phyloP scores from a whole-genome alignment of 2,888 invertebrate species.

The Napeogenes inachia region DNA sequence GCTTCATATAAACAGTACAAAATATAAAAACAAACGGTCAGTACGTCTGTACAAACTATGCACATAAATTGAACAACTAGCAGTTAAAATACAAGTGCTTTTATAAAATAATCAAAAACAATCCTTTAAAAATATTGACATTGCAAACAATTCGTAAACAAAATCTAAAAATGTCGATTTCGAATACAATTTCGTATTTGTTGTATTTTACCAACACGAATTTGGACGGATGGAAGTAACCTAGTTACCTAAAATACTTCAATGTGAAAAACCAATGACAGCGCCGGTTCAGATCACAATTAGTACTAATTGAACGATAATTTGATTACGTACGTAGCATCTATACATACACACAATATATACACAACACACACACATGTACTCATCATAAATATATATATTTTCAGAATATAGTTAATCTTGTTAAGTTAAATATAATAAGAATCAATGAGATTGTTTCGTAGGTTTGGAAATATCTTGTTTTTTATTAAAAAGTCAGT shows the following conservation, averaged over 20 bases:
- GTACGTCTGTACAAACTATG: background rate
- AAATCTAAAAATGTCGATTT: conserved; percentile 15
- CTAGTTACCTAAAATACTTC: conserved; percentile 26
- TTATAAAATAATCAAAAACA: conserved; percentile 1
- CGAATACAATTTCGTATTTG: conserved; percentile 21
- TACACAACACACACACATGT: too few species aligned
- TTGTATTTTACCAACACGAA: conserved; percentile 22
- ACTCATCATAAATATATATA: too few species aligned
- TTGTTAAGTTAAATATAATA: too few species aligned
- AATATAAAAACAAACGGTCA: background rate
- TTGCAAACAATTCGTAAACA: conserved; percentile 14
- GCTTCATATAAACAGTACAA: background rate
- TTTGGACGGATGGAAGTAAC: conserved; percentile 20
- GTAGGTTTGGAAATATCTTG: too few species aligned
- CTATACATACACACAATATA: too few species aligned
- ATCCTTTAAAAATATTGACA: conserved; percentile 10
- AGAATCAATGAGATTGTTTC: too few species aligned
- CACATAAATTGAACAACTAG: conserved; percentile 4
- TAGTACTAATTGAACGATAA: conserved; percentile 10
- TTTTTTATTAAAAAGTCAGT: too few species aligned
- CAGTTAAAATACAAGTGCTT: background rate
- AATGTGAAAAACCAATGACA: conserved; percentile 15
- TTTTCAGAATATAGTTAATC: too few species aligned
- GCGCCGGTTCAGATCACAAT: conserved; percentile 13
- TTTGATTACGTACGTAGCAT: too few species aligned